Base-by-base conservation (phyloP, 1,140 invertebrate genomes). In the Polyergus mexicanus region DNA sequence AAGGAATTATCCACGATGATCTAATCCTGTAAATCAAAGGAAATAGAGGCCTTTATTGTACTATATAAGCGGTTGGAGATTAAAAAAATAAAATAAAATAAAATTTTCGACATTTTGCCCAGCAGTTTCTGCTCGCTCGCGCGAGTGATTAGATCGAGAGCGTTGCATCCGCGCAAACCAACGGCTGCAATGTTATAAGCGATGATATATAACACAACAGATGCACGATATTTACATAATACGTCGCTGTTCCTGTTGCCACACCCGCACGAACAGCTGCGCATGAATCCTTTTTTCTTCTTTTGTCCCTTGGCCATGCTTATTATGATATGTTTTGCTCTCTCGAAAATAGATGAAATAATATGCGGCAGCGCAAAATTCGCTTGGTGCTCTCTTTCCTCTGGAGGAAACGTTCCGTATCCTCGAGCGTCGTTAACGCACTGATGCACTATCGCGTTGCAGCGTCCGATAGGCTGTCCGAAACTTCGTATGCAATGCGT, bases 241-340 rank as follows among this genome's bases (percentile, higher is more conserved):
- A 93, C 87, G 92, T 95, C 94, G 94, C 95, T 95, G 94, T 95
- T 95, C 93, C 95, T 94, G 91, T 93, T 94, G 86, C 92, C 89
- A 86, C 95, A 95, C 89, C 94, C 94, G 90, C 95, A 95, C 28
- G 78, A 16, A 56, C 78, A 83, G 28, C 68, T 38, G 86, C 94
- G 95, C 22, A 92, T 84, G 88, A 94, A 74, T 62, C 91, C 90
- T 87, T 93, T 95, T 71, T 92, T 91, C 63, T 91, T 92, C 86
- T 89, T 75, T 80, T 90, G 92, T 80, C 88, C 90, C 86, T 93
- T 94, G 54, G 92, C 90, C 91, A 93, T 92, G 58, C 77, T 60
- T 3, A 4, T 16, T 51, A 51, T 0, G 74, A 10, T 51, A 16
- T 47, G 13, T 28, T 83, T n/a, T 28, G 6, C 44, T 6, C 47